These are phyloP conservation scores for Phyllotreta striolata DNA, from an alignment of 2,888 invertebrate species.

Conservation along the genomic window DNA sequence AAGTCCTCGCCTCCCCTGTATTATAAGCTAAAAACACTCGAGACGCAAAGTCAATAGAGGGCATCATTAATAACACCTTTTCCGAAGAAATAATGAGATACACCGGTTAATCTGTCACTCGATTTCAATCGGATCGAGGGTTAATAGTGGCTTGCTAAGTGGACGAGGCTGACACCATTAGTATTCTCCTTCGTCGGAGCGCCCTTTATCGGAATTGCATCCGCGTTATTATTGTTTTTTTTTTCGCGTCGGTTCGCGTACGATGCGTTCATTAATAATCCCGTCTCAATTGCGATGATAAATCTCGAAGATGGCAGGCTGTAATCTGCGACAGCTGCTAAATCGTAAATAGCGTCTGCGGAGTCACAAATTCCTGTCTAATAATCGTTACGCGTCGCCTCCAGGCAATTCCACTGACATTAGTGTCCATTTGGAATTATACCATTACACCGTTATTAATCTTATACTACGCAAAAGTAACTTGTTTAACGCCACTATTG, in stretches of 20 bases:
- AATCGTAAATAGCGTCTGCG: slow-evolving; percentile 1
- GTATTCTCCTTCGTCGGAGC: background rate
- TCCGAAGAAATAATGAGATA: slow-evolving; percentile 39
- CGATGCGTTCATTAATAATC: background rate
- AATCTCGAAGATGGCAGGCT: slow-evolving; percentile 1
- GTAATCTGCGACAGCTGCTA: slow-evolving; percentile 10
- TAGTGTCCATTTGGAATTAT: background rate
- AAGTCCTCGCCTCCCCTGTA: no score
- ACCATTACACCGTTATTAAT: background rate
- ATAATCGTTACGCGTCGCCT: background rate
- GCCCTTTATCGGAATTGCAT: no score
- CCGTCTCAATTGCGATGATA: slow-evolving; percentile 2
- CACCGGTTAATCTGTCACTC: slow-evolving; percentile 33
- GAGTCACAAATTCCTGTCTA: slow-evolving; percentile 5
- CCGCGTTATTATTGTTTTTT: no score
- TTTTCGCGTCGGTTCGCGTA: no score
- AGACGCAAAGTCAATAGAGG: slow-evolving; percentile 52
- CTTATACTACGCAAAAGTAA: background rate
- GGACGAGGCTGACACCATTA: background rate
- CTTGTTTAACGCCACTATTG: no score
- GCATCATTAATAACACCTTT: slow-evolving; percentile 52
- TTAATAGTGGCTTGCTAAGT: slow-evolving; percentile 9
- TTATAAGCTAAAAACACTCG: slow-evolving; percentile 30
- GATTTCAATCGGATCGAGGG: slow-evolving; percentile 28
- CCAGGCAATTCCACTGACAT: background rate